Evolutionary conservation across 2,113 vertebrate species (phyloP), one percentile per base, ranked within the genome.

Genomic region (Pagrus major): DNA sequence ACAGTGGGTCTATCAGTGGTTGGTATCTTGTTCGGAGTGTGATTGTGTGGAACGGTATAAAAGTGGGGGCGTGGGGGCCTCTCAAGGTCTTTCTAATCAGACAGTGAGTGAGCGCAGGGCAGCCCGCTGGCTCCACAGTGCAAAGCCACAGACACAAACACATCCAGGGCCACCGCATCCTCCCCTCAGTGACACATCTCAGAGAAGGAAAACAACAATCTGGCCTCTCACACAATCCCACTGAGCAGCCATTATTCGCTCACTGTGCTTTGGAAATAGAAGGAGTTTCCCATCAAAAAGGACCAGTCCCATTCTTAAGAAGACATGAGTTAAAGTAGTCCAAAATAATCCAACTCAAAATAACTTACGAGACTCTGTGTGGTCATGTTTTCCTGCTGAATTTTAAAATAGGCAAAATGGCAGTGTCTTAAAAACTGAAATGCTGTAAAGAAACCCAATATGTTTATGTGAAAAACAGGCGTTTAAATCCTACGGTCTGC

Each of bases 121-220:
- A 33, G 71, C 60, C 56, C 9, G 11, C 56, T 23, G 80, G 78
- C 75, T 86, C 84, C 56, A 51, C 11, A 2, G 20, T 20, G 56
- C 54, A 56, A 56, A 86, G 56, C 78, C 86, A 81, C 80, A 78
- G 83, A 86, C 66, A 70, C 71, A 80, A 87, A 84, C 80, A 80
- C 71, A 59, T 81, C 66, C 51, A 47, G 51, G 80, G 73, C 61
- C 52, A 58, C 56, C 51, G 6, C 75, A 60, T 80, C 75, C 63
- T 75, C 42, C 60, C 49, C 63, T 56, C 39, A 0, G 70, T 81
- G 79, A 89, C 87, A 86, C 90, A 83, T 77, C 72, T 29, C 25
- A 21, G 16, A 52, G 58, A 54, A n/a, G 37, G 70, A 85, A 73
- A 72, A 87, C 63, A 82, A 76, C 69, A 60, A 63, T 72, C 70